Percentiles rank a stretch among this genome's conserved stretches.
These are phyloP conservation scores for Halichoeres trimaculatus DNA, from an alignment of 2,113 vertebrate genomes.

Conservation along the genomic window DNA sequence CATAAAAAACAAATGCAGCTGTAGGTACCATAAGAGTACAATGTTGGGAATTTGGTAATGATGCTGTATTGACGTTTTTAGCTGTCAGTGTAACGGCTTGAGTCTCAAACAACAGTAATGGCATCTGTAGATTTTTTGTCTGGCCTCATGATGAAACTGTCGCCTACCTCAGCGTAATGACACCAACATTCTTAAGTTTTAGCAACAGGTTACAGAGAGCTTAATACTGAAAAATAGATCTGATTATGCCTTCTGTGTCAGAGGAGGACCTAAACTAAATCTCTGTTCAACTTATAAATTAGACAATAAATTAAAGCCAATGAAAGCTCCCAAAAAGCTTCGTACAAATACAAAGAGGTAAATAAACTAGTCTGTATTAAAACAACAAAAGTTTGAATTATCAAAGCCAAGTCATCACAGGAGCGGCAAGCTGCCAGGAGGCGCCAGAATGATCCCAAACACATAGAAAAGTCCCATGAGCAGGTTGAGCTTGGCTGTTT, in stretches of 20 bases:
- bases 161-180: slow-evolving; percentile 43
- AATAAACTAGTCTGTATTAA: slow-evolving; percentile 64
- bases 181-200: slow-evolving; percentile 27
- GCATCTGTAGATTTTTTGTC: slow-evolving; percentile 46
- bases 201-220: slow-evolving; percentile 33
- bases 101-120: slow-evolving; percentile 45
- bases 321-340: slow-evolving; percentile 36
- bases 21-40: slow-evolving; percentile 22
- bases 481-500: slow-evolving; percentile 96
- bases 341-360: slow-evolving; percentile 64
- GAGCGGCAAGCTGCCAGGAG: slow-evolving; percentile 88
- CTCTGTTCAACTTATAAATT: slow-evolving; percentile 66
- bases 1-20: slow-evolving; percentile 38
- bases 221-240: slow-evolving; percentile 62
- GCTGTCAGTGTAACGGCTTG: slow-evolving; percentile 6
- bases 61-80: slow-evolving; percentile 36
- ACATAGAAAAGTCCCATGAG: slow-evolving; percentile 97
- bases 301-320: slow-evolving; percentile 77
- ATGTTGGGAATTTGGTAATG: slow-evolving; percentile 3
- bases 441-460: slow-evolving; percentile 91
- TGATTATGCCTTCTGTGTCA: slow-evolving; percentile 32
- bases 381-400: slow-evolving; percentile 42
- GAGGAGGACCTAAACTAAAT: slow-evolving; percentile 50
- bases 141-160: slow-evolving; percentile 24
- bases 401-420: slow-evolving; percentile 76